Percentiles rank a stretch among this genome's conserved stretches.
Evolutionary conservation across 2,113 vertebrate species (phyloP).

Genomic region (Trogon surrucura): DNA sequence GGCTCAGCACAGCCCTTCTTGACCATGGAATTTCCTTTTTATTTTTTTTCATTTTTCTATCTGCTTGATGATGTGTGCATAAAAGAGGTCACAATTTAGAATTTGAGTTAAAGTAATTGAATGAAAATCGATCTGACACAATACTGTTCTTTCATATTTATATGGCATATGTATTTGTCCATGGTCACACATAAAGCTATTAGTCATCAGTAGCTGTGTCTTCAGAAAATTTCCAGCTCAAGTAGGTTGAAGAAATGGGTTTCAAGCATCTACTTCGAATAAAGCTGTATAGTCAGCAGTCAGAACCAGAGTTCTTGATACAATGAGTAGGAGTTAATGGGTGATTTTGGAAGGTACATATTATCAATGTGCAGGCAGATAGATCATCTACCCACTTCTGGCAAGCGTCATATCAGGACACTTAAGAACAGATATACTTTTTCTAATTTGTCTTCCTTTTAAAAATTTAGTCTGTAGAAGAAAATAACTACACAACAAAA

Average conservation of each 20-base stretch:
- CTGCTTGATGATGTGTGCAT: background rate
- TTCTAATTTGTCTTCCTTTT: background rate
- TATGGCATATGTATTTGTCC: background rate
- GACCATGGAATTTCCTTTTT: background rate
- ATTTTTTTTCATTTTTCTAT: background rate
- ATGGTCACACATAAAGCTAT: background rate
- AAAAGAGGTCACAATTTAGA: background rate
- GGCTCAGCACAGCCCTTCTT: background rate
- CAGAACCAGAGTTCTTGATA: conserved; percentile 12
- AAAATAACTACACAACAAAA: background rate
- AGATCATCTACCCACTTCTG: background rate
- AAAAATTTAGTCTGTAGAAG: background rate
- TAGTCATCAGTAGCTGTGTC: background rate
- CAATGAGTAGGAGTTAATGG: conserved; percentile 9
- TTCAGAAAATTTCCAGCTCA: conserved; percentile 18
- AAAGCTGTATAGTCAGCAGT: background rate
- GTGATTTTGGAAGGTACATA: background rate
- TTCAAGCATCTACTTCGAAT: conserved; percentile 6
- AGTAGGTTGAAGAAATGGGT: background rate
- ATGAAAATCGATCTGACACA: background rate
- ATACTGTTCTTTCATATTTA: background rate
- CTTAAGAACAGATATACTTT: background rate
- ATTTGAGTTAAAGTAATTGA: background rate
- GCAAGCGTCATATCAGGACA: background rate
- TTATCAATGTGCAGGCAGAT: background rate